A percentile compares a stretch with the other conserved stretches of the same genome.
phyloP scores from a whole-genome alignment of 2,888 invertebrate genomes.

The Trisateles emortualis region DNA sequence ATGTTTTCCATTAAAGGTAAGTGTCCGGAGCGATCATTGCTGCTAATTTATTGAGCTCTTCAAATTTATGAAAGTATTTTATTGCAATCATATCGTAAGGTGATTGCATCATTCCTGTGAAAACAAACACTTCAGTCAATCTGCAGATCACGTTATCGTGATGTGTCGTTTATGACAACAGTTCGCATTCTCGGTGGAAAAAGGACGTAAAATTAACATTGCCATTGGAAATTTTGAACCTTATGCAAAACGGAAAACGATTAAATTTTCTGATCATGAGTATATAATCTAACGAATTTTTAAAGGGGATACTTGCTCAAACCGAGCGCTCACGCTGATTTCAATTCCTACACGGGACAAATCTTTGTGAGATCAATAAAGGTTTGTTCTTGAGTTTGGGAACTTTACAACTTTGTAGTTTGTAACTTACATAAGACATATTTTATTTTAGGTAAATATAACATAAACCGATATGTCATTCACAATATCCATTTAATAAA shows the following conservation, averaged over 20 bases:
- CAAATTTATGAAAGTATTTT: constrained; percentile 11
- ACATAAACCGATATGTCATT: background rate
- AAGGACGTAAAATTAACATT: no score
- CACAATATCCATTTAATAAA: constrained; percentile 26
- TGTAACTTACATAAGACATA: background rate
- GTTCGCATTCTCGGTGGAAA: no score
- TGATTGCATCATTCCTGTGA: constrained; percentile 34
- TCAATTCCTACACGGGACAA: no score
- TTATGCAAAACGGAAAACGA: no score
- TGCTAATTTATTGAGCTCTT: constrained; percentile 1
- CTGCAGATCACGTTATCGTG: background rate
- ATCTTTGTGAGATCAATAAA: no score
- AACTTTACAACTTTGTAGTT: background rate
- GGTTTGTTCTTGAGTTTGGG: background rate
- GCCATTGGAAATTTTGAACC: no score
- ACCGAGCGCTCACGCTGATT: no score
- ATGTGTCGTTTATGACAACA: background rate
- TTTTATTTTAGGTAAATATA: no score
- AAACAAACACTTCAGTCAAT: constrained; percentile 8
- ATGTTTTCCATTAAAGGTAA: constrained; percentile 27
- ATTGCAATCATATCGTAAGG: constrained; percentile 18
- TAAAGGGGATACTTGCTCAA: no score
- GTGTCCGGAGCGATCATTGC: constrained; percentile 12
- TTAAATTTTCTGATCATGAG: no score
- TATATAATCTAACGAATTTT: no score